phyloP scores from a whole-genome alignment of 1,140 invertebrate genomes.

The Lepidurus packardi region DNA sequence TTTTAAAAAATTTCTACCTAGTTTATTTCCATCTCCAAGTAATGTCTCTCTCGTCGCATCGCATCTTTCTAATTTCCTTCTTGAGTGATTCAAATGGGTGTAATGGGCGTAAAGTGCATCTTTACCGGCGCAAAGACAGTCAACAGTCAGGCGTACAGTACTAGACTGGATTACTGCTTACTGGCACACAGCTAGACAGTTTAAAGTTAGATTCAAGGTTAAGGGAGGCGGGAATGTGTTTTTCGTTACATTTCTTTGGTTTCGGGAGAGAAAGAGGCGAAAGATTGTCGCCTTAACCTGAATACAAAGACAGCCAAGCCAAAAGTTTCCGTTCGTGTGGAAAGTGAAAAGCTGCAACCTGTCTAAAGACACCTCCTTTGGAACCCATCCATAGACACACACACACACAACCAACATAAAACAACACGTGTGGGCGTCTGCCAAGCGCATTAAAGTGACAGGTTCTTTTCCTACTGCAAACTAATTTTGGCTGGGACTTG shows the following conservation, averaged over 20 bases:
- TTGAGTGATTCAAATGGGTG: neutral
- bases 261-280: neutral
- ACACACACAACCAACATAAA: neutral
- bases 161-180: too few relatives aligned
- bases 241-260: neutral
- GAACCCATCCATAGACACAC: neutral
- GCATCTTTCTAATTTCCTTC: neutral
- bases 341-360: constrained; percentile 12
- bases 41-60: neutral
- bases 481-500: neutral
- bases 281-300: neutral
- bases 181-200: neutral
- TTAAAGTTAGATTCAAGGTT: constrained; percentile 9
- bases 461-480: neutral
- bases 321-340: neutral
- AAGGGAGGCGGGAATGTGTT: neutral
- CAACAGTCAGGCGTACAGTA: too few relatives aligned
- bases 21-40: neutral
- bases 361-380: constrained; percentile 12
- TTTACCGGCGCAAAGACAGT: neutral
- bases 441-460: constrained; percentile 19
- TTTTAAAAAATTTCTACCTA: too few relatives aligned
- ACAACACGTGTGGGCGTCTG: constrained; percentile 16
- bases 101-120: neutral
- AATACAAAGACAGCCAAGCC: too few relatives aligned